phyloP scores from a whole-genome alignment of 2,888 invertebrate species.

The Amphimallon solstitiale region DNA sequence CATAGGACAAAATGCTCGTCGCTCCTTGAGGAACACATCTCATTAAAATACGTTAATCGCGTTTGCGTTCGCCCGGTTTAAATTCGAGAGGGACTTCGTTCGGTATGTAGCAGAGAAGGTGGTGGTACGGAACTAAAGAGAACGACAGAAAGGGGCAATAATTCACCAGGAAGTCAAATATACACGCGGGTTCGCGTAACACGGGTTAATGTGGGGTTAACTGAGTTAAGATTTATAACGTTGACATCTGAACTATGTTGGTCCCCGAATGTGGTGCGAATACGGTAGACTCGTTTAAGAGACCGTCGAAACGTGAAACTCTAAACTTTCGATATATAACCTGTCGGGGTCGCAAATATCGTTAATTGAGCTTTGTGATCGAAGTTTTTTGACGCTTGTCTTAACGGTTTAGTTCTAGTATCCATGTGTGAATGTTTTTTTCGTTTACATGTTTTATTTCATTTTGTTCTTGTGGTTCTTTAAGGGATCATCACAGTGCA shows the following conservation, averaged over 20 bases:
- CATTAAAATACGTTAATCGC: constrained; percentile 62
- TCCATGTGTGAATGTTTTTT: too few species aligned
- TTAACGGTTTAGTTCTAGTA: too few species aligned
- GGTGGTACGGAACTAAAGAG: too few species aligned
- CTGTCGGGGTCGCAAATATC: too few species aligned
- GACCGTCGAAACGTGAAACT: neutral
- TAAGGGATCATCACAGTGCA: too few species aligned
- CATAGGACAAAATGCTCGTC: constrained; percentile 30
- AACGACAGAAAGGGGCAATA: constrained; percentile 48
- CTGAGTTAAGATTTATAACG: constrained; percentile 59
- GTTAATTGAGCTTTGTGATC: too few species aligned
- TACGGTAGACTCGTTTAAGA: constrained; percentile 41
- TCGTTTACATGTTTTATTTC: too few species aligned
- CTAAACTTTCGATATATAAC: neutral
- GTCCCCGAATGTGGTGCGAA: constrained; percentile 55
- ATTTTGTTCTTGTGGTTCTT: too few species aligned
- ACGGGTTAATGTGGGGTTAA: constrained; percentile 54
- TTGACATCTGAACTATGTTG: constrained; percentile 55
- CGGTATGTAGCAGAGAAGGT: neutral
- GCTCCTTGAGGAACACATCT: constrained; percentile 41
- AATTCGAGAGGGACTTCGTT: constrained; percentile 47
- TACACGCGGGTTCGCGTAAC: constrained; percentile 49
- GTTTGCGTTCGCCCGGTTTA: constrained; percentile 60
- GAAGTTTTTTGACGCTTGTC: too few species aligned
- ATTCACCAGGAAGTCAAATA: constrained; percentile 61